Conservation (phyloP, 2,888 invertebrate genomes). For the Pachymerium ferrugineum region DNA sequence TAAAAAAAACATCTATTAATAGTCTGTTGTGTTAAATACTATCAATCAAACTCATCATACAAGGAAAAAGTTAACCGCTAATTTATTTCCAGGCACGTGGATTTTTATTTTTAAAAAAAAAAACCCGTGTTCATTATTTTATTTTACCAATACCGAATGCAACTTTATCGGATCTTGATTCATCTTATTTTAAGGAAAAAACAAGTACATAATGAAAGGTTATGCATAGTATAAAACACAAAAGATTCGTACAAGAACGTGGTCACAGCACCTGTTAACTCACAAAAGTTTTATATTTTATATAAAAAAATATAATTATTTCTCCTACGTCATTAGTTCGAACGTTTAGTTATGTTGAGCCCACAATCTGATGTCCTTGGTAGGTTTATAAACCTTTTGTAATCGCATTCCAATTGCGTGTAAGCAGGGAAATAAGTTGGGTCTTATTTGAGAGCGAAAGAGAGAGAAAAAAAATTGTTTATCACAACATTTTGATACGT, state of each 20-base stretch:
- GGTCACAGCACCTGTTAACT: neutral
- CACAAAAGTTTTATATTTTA: neutral
- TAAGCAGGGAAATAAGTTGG: neutral
- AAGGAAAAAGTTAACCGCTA: no score
- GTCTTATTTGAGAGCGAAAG: neutral
- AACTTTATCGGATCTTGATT: no score
- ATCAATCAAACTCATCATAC: no score
- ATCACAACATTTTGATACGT: neutral
- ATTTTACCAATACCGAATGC: neutral
- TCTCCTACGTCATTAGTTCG: no score
- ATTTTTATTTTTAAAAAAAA: no score
- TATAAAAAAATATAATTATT: neutral
- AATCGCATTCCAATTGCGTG: neutral
- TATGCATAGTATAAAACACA: neutral
- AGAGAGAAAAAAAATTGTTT: neutral
- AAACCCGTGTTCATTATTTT: no score
- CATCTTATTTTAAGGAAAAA: neutral
- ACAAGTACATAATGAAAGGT: neutral
- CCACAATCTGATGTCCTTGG: slow-evolving; percentile 2
- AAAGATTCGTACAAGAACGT: neutral
- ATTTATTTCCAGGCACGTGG: no score
- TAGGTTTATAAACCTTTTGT: neutral
- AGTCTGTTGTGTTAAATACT: no score
- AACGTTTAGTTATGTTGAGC: neutral
- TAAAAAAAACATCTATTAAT: no score